These are phyloP conservation scores for Glossosoma conforme DNA, from an alignment of 1,140 invertebrate species.

Conservation along the genomic window DNA sequence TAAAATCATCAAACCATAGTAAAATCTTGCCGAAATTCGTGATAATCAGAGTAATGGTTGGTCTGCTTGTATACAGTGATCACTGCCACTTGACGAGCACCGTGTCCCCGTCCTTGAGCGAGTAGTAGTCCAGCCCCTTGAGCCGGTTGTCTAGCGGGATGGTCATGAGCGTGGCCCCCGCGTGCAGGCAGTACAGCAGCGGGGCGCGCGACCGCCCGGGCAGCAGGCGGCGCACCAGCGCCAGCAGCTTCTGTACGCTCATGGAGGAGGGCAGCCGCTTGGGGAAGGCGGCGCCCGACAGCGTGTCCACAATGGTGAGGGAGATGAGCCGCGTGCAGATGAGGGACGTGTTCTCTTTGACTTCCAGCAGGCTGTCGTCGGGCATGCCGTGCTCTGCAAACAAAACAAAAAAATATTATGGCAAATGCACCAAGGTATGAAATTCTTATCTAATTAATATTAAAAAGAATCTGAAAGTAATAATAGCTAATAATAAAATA, in stretches of 20 bases:
- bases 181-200: too few relatives aligned
- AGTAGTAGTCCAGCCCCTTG: constrained; percentile 77
- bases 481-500: too few relatives aligned
- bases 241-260: constrained; percentile 75
- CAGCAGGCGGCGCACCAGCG: constrained; percentile 66
- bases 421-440: too few relatives aligned
- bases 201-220: too few relatives aligned
- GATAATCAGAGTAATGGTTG: too few relatives aligned
- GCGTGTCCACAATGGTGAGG: constrained; percentile 56
- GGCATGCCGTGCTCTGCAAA: constrained; percentile 73
- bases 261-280: constrained; percentile 74
- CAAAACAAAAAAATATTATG: too few relatives aligned
- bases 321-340: constrained; percentile 67
- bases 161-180: constrained; percentile 44
- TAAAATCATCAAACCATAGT: too few relatives aligned
- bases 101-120: constrained; percentile 76
- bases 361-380: constrained; percentile 64
- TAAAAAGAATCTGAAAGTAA: too few relatives aligned
- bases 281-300: constrained; percentile 52
- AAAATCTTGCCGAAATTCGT: too few relatives aligned
- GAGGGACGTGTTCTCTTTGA: constrained; percentile 52
- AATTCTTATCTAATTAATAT: too few relatives aligned
- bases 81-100: constrained; percentile 69
- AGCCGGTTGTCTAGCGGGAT: constrained; percentile 74
- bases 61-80: too few relatives aligned